Percentiles rank a stretch among this genome's conserved stretches.
Conservation (phyloP, 1,140 invertebrate genomes). For the Macrocentrus cingulum region DNA sequence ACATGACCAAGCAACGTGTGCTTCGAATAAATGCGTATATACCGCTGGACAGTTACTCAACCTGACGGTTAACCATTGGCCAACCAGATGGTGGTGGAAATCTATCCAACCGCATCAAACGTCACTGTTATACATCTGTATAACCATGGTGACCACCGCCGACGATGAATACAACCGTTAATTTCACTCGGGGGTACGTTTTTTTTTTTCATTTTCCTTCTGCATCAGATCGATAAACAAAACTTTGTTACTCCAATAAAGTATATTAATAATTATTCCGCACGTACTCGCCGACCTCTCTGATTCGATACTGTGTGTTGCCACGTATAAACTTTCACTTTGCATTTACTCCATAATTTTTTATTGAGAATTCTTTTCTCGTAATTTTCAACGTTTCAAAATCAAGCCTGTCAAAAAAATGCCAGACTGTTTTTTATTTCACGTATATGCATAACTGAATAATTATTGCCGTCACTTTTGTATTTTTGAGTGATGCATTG, state of each 20-base stretch:
- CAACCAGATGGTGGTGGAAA: background rate
- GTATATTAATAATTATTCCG: slow-evolving; percentile 1
- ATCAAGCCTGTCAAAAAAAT: background rate
- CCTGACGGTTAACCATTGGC: background rate
- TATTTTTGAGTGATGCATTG: too few species aligned
- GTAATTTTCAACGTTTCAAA: background rate
- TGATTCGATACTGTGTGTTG: slow-evolving; percentile 1
- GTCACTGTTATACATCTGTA: too few species aligned
- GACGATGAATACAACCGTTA: background rate
- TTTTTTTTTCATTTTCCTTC: too few species aligned
- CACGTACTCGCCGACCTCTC: background rate
- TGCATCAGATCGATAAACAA: too few species aligned
- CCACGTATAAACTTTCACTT: slow-evolving; percentile 15
- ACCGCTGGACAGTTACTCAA: background rate
- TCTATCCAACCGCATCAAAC: too few species aligned
- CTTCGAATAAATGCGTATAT: background rate
- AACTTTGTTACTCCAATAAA: too few species aligned
- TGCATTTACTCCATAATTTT: slow-evolving; percentile 10
- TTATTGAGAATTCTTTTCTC: background rate
- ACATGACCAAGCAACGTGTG: too few species aligned
- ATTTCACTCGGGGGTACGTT: too few species aligned
- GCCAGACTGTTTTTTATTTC: too few species aligned
- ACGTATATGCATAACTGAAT: too few species aligned
- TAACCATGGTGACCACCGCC: background rate
- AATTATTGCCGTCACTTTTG: too few species aligned